Evolutionary conservation across 2,113 vertebrate species (phyloP).

Genomic region (Saccopteryx bilineata): DNA sequence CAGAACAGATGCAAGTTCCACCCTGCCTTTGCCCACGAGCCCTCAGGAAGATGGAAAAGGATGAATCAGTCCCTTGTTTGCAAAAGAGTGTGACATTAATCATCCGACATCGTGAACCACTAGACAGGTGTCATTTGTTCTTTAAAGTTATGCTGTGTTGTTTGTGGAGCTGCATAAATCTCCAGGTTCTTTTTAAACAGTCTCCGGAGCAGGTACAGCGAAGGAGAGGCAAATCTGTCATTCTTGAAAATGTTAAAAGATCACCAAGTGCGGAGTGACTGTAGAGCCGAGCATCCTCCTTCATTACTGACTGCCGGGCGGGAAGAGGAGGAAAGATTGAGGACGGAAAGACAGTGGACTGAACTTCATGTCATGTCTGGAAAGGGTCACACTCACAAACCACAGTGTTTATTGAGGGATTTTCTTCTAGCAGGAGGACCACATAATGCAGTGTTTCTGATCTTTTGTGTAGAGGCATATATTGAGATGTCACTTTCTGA

Average conservation of each 20-base stretch:
- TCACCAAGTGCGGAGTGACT: constrained; percentile 74
- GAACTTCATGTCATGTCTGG: constrained; percentile 12
- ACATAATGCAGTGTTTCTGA: constrained; percentile 35
- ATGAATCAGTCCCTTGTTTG: constrained; percentile 69
- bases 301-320: constrained; percentile 26
- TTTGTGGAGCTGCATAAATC: constrained; percentile 76
- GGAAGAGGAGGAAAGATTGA: constrained; percentile 58
- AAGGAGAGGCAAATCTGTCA: constrained; percentile 78
- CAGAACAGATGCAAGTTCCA: constrained; percentile 59
- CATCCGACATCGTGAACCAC: not conserved
- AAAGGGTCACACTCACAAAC: constrained; percentile 50
- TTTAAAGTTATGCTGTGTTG: constrained; percentile 72
- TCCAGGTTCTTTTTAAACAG: constrained; percentile 61
- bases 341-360: constrained; percentile 2
- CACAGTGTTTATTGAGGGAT: not conserved
- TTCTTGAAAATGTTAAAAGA: constrained; percentile 74
- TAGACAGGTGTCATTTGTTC: constrained; percentile 77
- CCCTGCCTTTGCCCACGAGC: constrained; percentile 57
- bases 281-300: constrained; percentile 67
- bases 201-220: constrained; percentile 50
- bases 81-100: constrained; percentile 74
- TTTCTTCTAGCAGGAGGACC: constrained; percentile 35
- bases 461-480: constrained; percentile 58
- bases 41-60: constrained; percentile 76
- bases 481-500: not conserved